Conservation (phyloP, 2,113 vertebrate species). For the Petromus typicus region DNA sequence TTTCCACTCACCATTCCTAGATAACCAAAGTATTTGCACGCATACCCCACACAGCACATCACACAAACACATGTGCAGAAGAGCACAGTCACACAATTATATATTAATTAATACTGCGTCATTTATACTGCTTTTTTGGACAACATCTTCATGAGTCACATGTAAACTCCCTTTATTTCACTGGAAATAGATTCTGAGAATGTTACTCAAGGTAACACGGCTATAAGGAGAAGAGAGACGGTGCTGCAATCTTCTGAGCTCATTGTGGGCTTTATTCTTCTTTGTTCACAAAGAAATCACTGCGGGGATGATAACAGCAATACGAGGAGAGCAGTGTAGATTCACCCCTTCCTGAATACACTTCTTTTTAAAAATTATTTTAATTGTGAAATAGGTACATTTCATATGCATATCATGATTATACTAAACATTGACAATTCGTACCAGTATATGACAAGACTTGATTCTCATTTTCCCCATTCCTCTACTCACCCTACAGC, state of each 20-base stretch:
- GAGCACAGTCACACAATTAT: neutral
- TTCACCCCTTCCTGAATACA: too few species aligned
- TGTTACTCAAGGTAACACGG: neutral
- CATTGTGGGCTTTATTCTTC: neutral
- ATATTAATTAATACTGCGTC: neutral
- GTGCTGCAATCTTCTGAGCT: neutral
- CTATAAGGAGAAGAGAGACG: neutral
- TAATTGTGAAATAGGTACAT: too few species aligned
- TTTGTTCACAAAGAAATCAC: slow-evolving; percentile 1
- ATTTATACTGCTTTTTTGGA: neutral
- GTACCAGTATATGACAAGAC: too few species aligned
- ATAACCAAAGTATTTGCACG: neutral
- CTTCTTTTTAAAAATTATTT: too few species aligned
- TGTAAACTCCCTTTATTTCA: neutral
- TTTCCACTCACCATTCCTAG: neutral
- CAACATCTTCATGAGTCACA: neutral
- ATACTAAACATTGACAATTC: too few species aligned
- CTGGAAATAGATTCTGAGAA: neutral
- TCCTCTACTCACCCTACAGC: too few species aligned
- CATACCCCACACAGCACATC: too few species aligned
- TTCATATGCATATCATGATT: too few species aligned
- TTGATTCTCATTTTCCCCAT: too few species aligned
- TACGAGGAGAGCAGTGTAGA: too few species aligned
- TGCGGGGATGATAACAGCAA: neutral
- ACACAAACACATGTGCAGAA: neutral